Evolutionary conservation across 1,140 invertebrate species (phyloP).

Genomic region (Battus philenor): DNA sequence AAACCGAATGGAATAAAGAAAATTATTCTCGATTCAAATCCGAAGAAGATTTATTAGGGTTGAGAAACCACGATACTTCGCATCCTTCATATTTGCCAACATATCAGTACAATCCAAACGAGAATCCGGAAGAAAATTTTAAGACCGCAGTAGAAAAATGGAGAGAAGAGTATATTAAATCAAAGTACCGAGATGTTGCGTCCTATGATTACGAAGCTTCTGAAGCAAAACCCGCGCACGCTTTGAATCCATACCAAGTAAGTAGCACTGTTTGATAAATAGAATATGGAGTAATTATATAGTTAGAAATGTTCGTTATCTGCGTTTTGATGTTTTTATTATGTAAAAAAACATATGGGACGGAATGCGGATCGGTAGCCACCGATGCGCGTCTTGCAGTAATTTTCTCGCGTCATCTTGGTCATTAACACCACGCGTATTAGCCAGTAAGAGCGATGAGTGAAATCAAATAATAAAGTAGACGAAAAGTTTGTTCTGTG

Average conservation of each 20-base stretch:
- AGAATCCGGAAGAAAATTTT: conserved; percentile 42
- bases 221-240: conserved; percentile 52
- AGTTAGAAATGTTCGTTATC: not conserved
- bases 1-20: conserved; percentile 51
- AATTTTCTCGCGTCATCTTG: conserved; percentile 56
- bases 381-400: conserved; percentile 54
- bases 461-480: conserved; percentile 62
- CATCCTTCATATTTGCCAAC: conserved; percentile 47
- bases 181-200: conserved; percentile 47
- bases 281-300: conserved; percentile 4
- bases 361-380: conserved; percentile 69
- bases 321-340: conserved; percentile 43
- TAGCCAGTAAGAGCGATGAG: conserved; percentile 28
- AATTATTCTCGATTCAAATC: conserved; percentile 49
- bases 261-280: conserved; percentile 30
- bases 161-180: conserved; percentile 55
- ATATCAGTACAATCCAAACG: conserved; percentile 38
- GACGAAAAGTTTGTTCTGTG: no score
- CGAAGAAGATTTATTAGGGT: conserved; percentile 61
- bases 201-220: conserved; percentile 54
- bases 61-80: conserved; percentile 58
- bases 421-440: no score
- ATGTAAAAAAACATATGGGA: conserved; percentile 43
- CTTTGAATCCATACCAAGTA: conserved; percentile 62
- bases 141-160: conserved; percentile 59